Evolutionary conservation across 2,797 vertebrate species (phyloP).

Genomic region (Trachops cirrhosus): DNA sequence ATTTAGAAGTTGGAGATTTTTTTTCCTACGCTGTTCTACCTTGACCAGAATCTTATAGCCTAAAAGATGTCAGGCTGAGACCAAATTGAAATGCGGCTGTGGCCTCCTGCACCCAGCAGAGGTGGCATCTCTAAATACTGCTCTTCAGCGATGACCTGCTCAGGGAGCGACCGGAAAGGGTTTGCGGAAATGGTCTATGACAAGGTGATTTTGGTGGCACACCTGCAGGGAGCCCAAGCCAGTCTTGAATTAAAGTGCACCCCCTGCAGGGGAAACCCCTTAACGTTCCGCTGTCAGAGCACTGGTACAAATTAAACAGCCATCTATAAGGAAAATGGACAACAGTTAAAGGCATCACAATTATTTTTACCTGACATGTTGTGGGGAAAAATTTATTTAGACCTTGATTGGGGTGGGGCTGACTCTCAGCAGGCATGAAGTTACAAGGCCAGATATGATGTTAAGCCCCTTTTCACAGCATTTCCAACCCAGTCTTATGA

Average conservation of each 20-base stretch:
- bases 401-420: too few species aligned
- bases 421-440: background rate
- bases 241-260: background rate
- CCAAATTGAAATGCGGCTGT: background rate
- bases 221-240: background rate
- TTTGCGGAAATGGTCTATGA: rapidly evolving
- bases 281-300: rapidly evolving
- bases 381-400: background rate
- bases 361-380: too few species aligned
- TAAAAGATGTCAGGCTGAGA: background rate
- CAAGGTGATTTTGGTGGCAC: background rate
- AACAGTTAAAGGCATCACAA: background rate
- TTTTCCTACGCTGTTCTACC: background rate
- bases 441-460: background rate
- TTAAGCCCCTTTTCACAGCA: background rate
- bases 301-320: too few species aligned
- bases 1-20: background rate
- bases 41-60: background rate
- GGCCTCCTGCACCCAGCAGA: rapidly evolving
- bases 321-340: background rate
- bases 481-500: background rate
- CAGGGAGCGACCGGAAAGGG: rapidly evolving
- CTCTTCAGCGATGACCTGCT: rapidly evolving
- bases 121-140: rapidly evolving
- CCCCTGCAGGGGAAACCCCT: background rate